These are phyloP conservation scores for Betta splendens DNA, from an alignment of 2,797 vertebrate species.

Conservation along the genomic window DNA sequence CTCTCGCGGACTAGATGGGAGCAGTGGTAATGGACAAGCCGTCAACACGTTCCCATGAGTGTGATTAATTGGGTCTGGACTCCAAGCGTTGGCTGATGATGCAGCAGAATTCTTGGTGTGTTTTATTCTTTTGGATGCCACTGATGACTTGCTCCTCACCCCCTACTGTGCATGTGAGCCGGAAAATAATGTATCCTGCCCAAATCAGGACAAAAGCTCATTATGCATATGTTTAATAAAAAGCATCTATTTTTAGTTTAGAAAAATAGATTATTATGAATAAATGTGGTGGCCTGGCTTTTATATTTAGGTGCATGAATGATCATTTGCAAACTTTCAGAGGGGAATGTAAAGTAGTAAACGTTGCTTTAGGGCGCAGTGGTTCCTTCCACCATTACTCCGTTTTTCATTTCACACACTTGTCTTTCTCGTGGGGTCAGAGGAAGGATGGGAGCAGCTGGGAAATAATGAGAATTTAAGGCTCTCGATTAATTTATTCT, in stretches of 20 bases:
- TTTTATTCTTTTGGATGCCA: conserved; percentile 26
- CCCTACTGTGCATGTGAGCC: background rate
- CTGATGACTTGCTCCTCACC: conserved; percentile 8
- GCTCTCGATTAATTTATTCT: too few relatives aligned
- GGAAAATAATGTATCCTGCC: background rate
- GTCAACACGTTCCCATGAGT: conserved; percentile 43
- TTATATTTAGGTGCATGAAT: background rate
- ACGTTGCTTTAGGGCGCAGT: background rate
- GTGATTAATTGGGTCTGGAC: conserved; percentile 55
- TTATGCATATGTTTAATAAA: background rate
- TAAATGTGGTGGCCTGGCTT: background rate
- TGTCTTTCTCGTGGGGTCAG: conserved; percentile 5
- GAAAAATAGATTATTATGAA: too few relatives aligned
- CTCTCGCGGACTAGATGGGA: conserved; percentile 50
- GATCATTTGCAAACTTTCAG: background rate
- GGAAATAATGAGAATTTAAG: too few relatives aligned
- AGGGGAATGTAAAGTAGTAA: background rate
- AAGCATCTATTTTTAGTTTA: too few relatives aligned
- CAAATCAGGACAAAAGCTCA: background rate
- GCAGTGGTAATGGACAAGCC: conserved; percentile 47
- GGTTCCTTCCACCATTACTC: background rate
- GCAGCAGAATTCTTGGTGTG: conserved; percentile 40
- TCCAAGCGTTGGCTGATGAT: conserved; percentile 53
- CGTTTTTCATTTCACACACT: background rate
- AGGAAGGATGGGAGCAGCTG: too few relatives aligned